phyloP scores from a whole-genome alignment of 2,888 invertebrate genomes.

The Chymomyza amoena region DNA sequence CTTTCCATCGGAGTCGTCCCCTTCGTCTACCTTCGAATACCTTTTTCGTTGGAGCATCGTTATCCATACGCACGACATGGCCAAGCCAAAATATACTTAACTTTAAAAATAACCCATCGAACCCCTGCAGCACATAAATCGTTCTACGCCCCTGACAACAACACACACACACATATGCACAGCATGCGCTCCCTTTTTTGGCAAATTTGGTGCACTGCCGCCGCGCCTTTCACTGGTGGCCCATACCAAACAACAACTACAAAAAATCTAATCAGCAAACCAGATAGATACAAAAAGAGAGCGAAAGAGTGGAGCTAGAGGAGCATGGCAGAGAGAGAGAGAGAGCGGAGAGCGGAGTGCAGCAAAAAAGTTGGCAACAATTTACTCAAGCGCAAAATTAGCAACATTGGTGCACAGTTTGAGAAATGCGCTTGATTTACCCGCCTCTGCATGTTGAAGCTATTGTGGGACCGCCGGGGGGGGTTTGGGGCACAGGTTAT shows the following conservation, averaged over 20 bases:
- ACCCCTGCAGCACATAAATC: too few species aligned
- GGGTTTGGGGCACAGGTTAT: neutral
- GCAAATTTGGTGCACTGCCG: constrained; percentile 64
- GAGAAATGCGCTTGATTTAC: constrained; percentile 56
- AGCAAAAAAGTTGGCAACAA: constrained; percentile 32
- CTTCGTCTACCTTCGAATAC: too few species aligned
- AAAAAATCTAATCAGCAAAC: constrained; percentile 68
- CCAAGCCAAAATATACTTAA: too few species aligned
- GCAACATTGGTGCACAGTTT: constrained; percentile 59
- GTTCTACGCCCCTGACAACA: neutral
- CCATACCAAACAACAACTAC: constrained; percentile 12
- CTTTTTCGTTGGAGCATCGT: too few species aligned
- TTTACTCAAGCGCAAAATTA: constrained; percentile 72
- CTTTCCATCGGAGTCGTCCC: too few species aligned
- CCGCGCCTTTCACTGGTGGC: constrained; percentile 3
- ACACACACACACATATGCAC: constrained; percentile 15
- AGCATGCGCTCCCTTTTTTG: constrained; percentile 74
- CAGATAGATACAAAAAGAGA: neutral
- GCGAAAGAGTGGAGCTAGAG: neutral
- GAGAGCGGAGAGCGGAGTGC: neutral
- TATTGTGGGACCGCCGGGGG: neutral
- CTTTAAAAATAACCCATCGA: too few species aligned
- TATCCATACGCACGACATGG: too few species aligned
- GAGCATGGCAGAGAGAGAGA: neutral
- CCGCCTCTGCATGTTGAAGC: constrained; percentile 21